A percentile compares a stretch with the other conserved stretches of the same genome.
phyloP scores from a whole-genome alignment of 2,888 invertebrate species.

The Baccha elongata region DNA sequence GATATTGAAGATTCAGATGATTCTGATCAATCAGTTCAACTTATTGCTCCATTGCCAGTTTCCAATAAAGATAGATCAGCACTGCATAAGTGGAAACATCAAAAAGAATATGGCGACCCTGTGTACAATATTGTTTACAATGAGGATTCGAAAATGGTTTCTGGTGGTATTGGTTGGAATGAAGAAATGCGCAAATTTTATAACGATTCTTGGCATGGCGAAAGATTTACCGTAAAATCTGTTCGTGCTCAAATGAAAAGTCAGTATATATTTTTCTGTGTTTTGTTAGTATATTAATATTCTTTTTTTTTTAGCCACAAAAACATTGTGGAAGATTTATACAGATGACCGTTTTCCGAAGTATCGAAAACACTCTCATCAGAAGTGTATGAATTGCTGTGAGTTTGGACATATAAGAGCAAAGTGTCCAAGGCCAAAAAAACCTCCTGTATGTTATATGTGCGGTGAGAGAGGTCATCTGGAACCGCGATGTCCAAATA shows the following conservation, averaged over 20 bases:
- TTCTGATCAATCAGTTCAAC: slow-evolving; percentile 50
- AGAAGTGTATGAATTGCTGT: slow-evolving; percentile 86
- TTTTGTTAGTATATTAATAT: background rate
- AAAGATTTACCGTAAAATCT: slow-evolving; percentile 85
- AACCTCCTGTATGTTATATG: slow-evolving; percentile 85
- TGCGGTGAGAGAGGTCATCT: slow-evolving; percentile 87
- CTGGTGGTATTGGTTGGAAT: slow-evolving; percentile 79
- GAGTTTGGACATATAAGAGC: slow-evolving; percentile 86
- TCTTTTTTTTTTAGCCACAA: slow-evolving; percentile 65
- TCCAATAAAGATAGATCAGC: background rate
- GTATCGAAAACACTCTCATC: slow-evolving; percentile 75
- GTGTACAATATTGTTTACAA: slow-evolving; percentile 59
- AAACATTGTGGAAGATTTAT: slow-evolving; percentile 78
- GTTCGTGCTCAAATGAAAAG: slow-evolving; percentile 86
- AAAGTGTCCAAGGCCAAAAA: slow-evolving; percentile 84
- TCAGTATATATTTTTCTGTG: slow-evolving; percentile 82
- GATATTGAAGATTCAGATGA: slow-evolving; percentile 41
- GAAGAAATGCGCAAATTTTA: slow-evolving; percentile 86
- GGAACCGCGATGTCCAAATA: slow-evolving; percentile 87
- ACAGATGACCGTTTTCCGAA: slow-evolving; percentile 78
- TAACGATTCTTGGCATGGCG: slow-evolving; percentile 86
- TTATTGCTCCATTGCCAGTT: slow-evolving; percentile 44
- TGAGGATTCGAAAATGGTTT: slow-evolving; percentile 44
- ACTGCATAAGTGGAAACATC: background rate
- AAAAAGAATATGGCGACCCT: slow-evolving; percentile 56